Conservation (phyloP, 2,113 vertebrate genomes). For the Aix galericulata region DNA sequence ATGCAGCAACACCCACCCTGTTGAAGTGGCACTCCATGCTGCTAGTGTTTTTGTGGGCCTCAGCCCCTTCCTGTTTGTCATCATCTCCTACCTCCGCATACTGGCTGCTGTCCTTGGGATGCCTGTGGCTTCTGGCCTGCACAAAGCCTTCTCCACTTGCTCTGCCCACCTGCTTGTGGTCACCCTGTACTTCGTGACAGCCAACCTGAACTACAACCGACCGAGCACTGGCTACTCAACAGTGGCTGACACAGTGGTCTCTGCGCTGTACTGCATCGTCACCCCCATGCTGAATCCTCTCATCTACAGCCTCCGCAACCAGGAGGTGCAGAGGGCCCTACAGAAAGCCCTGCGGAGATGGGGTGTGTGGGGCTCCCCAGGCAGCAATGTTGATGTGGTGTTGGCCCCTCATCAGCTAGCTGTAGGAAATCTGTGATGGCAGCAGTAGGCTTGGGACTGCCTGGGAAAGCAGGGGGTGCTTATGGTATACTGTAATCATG, state of each 20-base stretch:
- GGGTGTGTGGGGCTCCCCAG: accelerated
- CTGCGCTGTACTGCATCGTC: background rate
- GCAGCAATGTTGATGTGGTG: accelerated
- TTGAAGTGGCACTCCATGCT: background rate
- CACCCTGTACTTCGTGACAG: background rate
- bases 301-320: constrained; percentile 48
- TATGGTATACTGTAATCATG: accelerated
- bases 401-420: accelerated
- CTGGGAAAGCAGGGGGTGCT: background rate
- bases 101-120: background rate
- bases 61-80: background rate
- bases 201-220: constrained; percentile 37
- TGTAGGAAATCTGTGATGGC: background rate
- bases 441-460: background rate
- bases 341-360: accelerated
- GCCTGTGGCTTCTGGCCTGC: background rate
- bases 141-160: constrained; percentile 44
- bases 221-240: background rate
- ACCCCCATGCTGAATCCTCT: constrained; percentile 39
- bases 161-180: constrained; percentile 22
- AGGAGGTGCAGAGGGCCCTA: background rate
- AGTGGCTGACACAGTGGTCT: background rate
- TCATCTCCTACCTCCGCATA: constrained; percentile 27
- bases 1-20: background rate
- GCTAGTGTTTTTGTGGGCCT: background rate